A percentile compares a stretch with the other conserved stretches of the same genome.
Evolutionary conservation across 2,797 vertebrate genomes (phyloP).

Genomic region (Brachymystax lenok): DNA sequence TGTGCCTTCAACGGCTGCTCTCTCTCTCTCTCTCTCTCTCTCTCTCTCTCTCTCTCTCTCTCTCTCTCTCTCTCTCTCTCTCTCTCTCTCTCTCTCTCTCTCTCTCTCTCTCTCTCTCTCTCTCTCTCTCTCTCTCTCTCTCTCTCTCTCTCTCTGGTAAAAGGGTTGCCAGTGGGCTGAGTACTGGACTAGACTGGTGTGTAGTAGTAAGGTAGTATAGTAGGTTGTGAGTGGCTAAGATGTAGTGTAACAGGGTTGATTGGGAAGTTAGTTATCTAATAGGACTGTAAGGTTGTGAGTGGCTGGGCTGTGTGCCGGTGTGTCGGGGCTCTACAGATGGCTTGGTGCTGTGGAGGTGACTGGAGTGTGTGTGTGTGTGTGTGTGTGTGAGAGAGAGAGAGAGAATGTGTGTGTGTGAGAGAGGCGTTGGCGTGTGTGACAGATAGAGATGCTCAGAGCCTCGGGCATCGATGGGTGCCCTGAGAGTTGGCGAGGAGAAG

Average conservation of each 20-base stretch:
- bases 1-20: too few relatives aligned
- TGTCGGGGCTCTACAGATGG: conserved; percentile 68
- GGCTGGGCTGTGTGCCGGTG: conserved; percentile 25
- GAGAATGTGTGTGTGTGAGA: background rate
- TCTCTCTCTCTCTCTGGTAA: too few relatives aligned
- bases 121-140: too few relatives aligned
- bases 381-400: conserved; percentile 15
- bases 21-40: too few relatives aligned
- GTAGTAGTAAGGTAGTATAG: background rate
- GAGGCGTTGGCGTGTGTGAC: conserved; percentile 56
- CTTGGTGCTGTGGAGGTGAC: conserved; percentile 59
- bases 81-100: too few relatives aligned
- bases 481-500: conserved; percentile 66
- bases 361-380: conserved; percentile 30
- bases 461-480: conserved; percentile 61
- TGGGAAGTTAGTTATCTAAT: background rate
- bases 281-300: background rate
- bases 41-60: too few relatives aligned
- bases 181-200: background rate
- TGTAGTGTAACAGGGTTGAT: background rate
- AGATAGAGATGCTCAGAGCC: conserved; percentile 62
- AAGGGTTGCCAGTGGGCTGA: too few relatives aligned
- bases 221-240: background rate
- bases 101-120: too few relatives aligned
- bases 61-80: too few relatives aligned